A percentile compares a stretch with the other conserved stretches of the same genome.
phyloP scores from a whole-genome alignment of 2,797 vertebrate species.

The Leuciscus waleckii region DNA sequence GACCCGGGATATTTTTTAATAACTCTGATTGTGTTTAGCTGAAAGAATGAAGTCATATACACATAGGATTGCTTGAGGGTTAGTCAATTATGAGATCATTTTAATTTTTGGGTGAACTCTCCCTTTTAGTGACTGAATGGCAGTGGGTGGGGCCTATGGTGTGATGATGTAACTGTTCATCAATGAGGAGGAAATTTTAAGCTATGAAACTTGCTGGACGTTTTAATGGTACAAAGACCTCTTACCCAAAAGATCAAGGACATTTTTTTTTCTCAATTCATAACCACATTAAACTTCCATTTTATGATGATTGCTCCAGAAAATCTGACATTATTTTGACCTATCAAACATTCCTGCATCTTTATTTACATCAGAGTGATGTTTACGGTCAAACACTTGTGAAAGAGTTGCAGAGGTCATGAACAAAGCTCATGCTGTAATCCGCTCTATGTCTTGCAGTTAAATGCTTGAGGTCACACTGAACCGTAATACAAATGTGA shows the following conservation, averaged over 20 bases:
- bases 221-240: not conserved
- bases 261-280: not conserved
- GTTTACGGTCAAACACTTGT: slow-evolving; percentile 1
- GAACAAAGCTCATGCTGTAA: slow-evolving; percentile 14
- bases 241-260: not conserved
- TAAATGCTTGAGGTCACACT: not conserved
- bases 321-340: not conserved
- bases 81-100: too few relatives aligned
- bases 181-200: too few relatives aligned
- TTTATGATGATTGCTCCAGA: not conserved
- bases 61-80: too few relatives aligned
- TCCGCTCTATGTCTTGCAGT: not conserved
- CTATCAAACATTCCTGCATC: not conserved
- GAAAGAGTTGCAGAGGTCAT: not conserved
- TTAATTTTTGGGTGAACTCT: too few relatives aligned
- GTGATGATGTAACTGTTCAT: too few relatives aligned
- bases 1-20: too few relatives aligned
- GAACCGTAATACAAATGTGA: not conserved
- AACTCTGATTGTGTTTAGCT: too few relatives aligned
- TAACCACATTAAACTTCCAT: not conserved
- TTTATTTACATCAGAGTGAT: slow-evolving; percentile 2
- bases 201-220: too few relatives aligned
- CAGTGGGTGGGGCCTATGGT: too few relatives aligned
- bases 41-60: too few relatives aligned
- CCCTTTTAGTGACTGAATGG: too few relatives aligned